Evolutionary conservation across 2,888 invertebrate species (phyloP).

Genomic region (Eugnorisma glareosa): DNA sequence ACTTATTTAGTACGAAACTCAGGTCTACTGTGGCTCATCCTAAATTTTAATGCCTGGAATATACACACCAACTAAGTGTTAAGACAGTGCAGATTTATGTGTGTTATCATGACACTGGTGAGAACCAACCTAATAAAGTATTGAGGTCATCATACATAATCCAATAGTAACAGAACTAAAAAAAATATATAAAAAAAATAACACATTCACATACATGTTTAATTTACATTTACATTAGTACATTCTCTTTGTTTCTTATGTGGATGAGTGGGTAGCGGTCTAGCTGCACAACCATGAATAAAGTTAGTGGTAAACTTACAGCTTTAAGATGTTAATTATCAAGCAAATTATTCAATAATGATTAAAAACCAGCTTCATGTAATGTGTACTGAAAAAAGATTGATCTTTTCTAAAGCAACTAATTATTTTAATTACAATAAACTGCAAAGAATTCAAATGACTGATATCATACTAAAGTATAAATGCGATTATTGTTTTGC

Average conservation of each 20-base stretch:
- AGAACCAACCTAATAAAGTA: not conserved
- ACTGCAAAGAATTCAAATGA: not conserved
- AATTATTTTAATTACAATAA: not conserved
- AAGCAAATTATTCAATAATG: not conserved
- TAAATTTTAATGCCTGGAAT: not conserved
- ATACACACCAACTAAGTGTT: constrained; percentile 9
- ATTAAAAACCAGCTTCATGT: not conserved
- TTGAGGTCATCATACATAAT: not conserved
- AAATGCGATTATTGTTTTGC: not conserved
- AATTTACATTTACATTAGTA: too few relatives aligned
- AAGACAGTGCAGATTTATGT: not conserved
- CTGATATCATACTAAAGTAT: constrained; percentile 25
- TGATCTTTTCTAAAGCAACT: not conserved
- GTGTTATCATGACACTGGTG: not conserved
- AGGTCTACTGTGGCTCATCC: not conserved
- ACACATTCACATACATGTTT: too few relatives aligned
- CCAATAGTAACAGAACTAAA: not conserved
- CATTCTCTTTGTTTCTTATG: not conserved
- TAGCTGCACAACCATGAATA: constrained; percentile 1
- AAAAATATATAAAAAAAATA: not conserved
- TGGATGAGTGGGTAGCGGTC: not conserved
- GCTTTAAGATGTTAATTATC: not conserved
- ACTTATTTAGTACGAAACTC: not conserved
- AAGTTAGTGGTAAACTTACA: not conserved
- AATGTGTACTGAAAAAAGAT: not conserved